Base-by-base conservation (phyloP, 2,888 invertebrate genomes). In the Apotomis capreana region DNA sequence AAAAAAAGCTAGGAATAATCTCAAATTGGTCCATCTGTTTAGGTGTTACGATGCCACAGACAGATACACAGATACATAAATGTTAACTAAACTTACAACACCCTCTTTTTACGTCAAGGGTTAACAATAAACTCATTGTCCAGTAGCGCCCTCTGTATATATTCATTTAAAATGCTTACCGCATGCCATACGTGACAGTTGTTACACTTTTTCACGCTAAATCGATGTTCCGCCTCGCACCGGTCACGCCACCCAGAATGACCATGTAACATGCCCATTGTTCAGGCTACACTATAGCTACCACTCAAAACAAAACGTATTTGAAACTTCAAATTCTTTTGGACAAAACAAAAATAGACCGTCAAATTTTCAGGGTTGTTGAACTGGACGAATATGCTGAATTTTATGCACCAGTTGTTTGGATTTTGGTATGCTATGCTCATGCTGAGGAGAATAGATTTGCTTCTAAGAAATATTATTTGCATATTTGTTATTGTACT, bases 371-470 rank as follows among this genome's bases (percentile, higher is more conserved):
- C 75, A 73, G 74, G 79, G 89, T 88, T 89, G 88, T 87, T 87
- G 82, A 89, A 76, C 87, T 90, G 82, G 81, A 81, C 76, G 80
- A 80, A 79, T 79, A 81, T 78, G 79, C 77, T 74, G 75, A 78
- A 87, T 90, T 88, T 86, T 88, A 89, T 89, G 92, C 91, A 89
- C 90, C 84, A 91, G 84, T 90, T 49, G 9, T 91, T 83, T 71
- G 78, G 60, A 84, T 80, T 85, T 84, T 83, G 83, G 76, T 76
- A 13, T 55, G n/a, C 67, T 37, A 3, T 15, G 13, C 55, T n/a
- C 58, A 37, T 44, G n/a, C 40, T 6, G 9, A 3, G 8, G 8
- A 49, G 49, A 49, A 49, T 49, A 49, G 49, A 40, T 40, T 40
- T 40, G 40, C 6, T 40, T 40, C 40, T 6, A 6, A 40, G 40